Percentiles rank a stretch among this genome's conserved stretches.
phyloP scores from a whole-genome alignment of 2,113 vertebrate species.

The Turdus rufiventris region DNA sequence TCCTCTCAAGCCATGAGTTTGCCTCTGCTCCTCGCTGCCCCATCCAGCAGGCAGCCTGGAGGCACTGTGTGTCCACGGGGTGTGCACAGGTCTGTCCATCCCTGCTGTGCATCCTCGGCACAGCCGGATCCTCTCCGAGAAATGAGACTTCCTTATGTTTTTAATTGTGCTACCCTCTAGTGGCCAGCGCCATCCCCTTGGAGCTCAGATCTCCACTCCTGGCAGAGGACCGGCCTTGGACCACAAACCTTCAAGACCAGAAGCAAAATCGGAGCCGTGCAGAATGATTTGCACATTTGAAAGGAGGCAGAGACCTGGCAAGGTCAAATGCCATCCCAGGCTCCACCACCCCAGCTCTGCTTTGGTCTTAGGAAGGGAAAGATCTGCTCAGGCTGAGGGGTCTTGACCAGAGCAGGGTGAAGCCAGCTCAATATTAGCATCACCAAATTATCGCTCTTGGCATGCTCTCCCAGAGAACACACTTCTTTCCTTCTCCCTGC shows the following conservation, averaged over 20 bases:
- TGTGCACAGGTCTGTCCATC: neutral
- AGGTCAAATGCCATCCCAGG: neutral
- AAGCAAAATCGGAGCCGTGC: neutral
- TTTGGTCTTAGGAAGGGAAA: neutral
- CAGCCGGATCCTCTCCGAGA: neutral
- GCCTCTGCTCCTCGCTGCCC: neutral
- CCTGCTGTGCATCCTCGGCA: neutral
- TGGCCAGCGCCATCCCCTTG: neutral
- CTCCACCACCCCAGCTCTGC: neutral
- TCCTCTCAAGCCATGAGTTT: neutral
- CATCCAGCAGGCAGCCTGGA: neutral
- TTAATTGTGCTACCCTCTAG: constrained; percentile 70
- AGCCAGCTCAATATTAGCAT: neutral
- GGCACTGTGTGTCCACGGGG: fast-evolving
- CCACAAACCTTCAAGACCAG: neutral
- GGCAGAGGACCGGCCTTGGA: neutral
- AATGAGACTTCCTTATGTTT: neutral
- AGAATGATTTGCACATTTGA: neutral
- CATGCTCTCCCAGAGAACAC: neutral
- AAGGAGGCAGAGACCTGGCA: neutral
- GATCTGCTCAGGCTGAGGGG: neutral
- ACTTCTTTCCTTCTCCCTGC: neutral
- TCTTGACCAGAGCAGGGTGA: neutral
- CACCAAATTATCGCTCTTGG: neutral
- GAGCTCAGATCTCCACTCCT: neutral